These are phyloP conservation scores for Ibidorhyncha struthersii DNA, from an alignment of 2,113 vertebrate species.

Conservation along the genomic window DNA sequence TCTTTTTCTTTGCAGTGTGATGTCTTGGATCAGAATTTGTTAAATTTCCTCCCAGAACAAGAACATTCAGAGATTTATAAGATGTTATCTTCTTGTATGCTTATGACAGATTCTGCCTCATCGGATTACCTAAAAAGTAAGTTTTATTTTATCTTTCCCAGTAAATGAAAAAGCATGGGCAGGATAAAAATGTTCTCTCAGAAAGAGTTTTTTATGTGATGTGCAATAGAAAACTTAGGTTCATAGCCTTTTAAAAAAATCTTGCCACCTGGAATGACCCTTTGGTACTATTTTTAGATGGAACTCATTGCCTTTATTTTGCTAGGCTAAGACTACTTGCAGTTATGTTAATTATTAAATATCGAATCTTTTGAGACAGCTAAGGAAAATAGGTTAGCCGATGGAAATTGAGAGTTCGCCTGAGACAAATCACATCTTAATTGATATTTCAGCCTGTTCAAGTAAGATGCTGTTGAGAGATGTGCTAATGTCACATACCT, in stretches of 20 bases:
- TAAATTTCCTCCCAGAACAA: constrained; percentile 86
- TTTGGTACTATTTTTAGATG: constrained; percentile 35
- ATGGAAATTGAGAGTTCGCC: constrained; percentile 30
- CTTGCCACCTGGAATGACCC: neutral
- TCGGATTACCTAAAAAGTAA: constrained; percentile 81
- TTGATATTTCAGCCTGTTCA: constrained; percentile 34
- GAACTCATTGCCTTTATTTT: constrained; percentile 10
- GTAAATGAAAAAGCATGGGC: neutral
- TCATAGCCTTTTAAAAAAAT: constrained; percentile 51
- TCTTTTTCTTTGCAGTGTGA: constrained; percentile 78
- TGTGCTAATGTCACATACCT: neutral
- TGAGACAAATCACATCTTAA: constrained; percentile 60
- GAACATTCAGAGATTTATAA: constrained; percentile 85
- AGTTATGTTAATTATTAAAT: constrained; percentile 62
- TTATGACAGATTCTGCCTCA: constrained; percentile 75
- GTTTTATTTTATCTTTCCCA: constrained; percentile 47
- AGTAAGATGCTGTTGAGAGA: neutral
- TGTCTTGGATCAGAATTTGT: constrained; percentile 84
- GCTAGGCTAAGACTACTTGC: constrained; percentile 39
- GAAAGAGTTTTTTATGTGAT: neutral
- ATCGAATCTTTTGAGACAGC: constrained; percentile 40
- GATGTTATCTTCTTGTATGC: constrained; percentile 81
- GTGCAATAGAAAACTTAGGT: constrained; percentile 31
- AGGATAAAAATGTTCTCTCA: neutral
- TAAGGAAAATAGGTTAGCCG: constrained; percentile 54